Evolutionary conservation across 1,140 invertebrate genomes (phyloP).

Genomic region (Protaetia brevitarsis): DNA sequence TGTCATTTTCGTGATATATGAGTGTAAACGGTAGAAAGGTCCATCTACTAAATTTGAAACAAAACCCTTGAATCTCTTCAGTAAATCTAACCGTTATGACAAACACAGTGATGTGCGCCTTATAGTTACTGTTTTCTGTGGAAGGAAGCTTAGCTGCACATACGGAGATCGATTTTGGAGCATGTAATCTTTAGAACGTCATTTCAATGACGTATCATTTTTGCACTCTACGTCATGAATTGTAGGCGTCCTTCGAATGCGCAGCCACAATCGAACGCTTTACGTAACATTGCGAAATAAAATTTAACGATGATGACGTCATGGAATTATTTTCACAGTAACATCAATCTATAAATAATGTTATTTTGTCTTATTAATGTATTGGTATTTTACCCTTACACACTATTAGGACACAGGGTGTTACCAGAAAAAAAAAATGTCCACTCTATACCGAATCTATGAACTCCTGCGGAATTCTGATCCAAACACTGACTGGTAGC

Average conservation of each 20-base stretch:
- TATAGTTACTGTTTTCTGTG: no score
- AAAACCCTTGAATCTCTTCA: no score
- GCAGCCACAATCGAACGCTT: constrained; percentile 9
- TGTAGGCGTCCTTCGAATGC: constrained; percentile 11
- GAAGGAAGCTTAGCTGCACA: neutral
- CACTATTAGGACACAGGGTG: no score
- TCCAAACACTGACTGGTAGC: constrained; percentile 19
- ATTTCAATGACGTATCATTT: constrained; percentile 19
- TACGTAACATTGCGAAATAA: constrained; percentile 22
- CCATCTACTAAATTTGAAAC: no score
- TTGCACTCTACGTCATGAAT: constrained; percentile 10
- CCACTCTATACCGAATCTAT: neutral
- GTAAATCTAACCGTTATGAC: no score
- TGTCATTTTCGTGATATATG: no score
- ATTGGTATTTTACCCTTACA: no score
- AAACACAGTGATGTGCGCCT: no score
- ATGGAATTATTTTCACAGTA: neutral
- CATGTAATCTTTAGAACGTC: constrained; percentile 13
- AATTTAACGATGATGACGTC: neutral
- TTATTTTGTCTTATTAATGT: neutral
- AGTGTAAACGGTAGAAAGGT: no score
- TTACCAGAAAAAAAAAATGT: constrained; percentile 8
- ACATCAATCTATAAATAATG: neutral
- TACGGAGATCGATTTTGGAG: constrained; percentile 8
- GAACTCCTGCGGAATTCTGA: neutral